These are phyloP conservation scores for Ecliptopera silaceata DNA, from an alignment of 2,888 invertebrate species.

Conservation along the genomic window DNA sequence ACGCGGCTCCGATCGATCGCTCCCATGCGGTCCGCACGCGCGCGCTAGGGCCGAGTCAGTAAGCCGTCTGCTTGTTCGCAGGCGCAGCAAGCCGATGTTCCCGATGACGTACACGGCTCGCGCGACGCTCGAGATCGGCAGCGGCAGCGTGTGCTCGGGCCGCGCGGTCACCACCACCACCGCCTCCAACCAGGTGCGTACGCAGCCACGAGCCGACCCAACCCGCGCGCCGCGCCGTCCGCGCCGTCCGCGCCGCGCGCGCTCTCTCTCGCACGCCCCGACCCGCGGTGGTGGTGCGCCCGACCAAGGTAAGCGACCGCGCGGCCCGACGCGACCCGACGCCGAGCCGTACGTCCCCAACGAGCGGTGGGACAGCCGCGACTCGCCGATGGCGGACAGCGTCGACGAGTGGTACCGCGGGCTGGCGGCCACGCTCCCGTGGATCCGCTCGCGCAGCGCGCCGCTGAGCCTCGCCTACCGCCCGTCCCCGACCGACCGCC, in stretches of 20 bases:
- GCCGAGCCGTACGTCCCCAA: conserved; percentile 4
- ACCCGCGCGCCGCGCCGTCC: conserved; percentile 6
- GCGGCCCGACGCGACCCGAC: conserved; percentile 41
- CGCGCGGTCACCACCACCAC: conserved; percentile 81
- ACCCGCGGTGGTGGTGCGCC: conserved; percentile 41
- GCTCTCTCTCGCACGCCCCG: conserved; percentile 16
- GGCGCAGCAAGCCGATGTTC: conserved; percentile 74
- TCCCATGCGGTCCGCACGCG: conserved; percentile 10
- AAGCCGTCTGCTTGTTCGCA: conserved; percentile 52
- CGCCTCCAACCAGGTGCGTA: conserved; percentile 80
- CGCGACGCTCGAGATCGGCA: conserved; percentile 80
- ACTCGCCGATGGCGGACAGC: too few relatives aligned
- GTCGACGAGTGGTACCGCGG: conserved; percentile 59
- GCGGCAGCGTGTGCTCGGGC: conserved; percentile 76
- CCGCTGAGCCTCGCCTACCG: not conserved
- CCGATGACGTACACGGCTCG: conserved; percentile 81
- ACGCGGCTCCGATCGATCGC: too few relatives aligned
- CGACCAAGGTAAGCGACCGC: conserved; percentile 39
- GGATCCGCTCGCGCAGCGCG: conserved; percentile 17
- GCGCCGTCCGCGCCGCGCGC: conserved; percentile 8
- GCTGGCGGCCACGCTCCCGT: conserved; percentile 38
- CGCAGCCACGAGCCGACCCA: conserved; percentile 32
- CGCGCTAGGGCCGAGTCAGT: conserved; percentile 7
- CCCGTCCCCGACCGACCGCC: conserved; percentile 14
- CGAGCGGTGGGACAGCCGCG: too few relatives aligned